A percentile compares a stretch with the other conserved stretches of the same genome.
phyloP scores from a whole-genome alignment of 2,797 vertebrate species.

The Scolopax rusticola region DNA sequence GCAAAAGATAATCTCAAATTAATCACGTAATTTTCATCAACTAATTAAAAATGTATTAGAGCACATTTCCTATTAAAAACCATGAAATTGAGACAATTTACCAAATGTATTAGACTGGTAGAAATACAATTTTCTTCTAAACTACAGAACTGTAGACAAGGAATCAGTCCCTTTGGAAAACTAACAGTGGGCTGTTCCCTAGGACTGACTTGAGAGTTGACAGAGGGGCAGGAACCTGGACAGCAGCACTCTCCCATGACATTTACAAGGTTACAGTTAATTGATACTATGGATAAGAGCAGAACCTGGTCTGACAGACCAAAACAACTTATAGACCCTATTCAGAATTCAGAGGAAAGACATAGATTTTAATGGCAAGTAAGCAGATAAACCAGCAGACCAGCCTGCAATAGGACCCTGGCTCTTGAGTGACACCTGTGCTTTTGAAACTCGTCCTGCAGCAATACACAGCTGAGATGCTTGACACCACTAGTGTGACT shows the following conservation, averaged over 20 bases:
- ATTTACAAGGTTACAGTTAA: constrained; percentile 44
- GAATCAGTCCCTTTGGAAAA: constrained; percentile 27
- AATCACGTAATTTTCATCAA: constrained; percentile 35
- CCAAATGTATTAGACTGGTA: constrained; percentile 7
- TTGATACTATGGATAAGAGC: constrained; percentile 49
- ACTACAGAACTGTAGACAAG: neutral
- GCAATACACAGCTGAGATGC: neutral
- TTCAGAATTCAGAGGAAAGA: neutral
- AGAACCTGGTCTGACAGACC: constrained; percentile 10
- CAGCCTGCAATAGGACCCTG: neutral
- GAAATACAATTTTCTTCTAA: constrained; percentile 24
- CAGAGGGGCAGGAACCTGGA: constrained; percentile 18
- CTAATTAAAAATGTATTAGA: constrained; percentile 25
- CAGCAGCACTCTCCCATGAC: constrained; percentile 20
- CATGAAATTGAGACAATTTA: constrained; percentile 1
- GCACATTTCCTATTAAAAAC: neutral
- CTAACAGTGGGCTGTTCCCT: neutral
- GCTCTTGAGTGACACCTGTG: neutral
- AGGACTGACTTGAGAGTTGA: neutral
- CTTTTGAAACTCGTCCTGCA: neutral
- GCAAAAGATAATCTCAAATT: constrained; percentile 29
- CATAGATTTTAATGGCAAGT: neutral
- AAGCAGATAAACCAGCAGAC: neutral
- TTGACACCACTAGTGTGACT: neutral
- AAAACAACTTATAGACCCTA: neutral